Base-by-base conservation (phyloP, 2,797 vertebrate genomes). In the Lycodopsis pacificus region DNA sequence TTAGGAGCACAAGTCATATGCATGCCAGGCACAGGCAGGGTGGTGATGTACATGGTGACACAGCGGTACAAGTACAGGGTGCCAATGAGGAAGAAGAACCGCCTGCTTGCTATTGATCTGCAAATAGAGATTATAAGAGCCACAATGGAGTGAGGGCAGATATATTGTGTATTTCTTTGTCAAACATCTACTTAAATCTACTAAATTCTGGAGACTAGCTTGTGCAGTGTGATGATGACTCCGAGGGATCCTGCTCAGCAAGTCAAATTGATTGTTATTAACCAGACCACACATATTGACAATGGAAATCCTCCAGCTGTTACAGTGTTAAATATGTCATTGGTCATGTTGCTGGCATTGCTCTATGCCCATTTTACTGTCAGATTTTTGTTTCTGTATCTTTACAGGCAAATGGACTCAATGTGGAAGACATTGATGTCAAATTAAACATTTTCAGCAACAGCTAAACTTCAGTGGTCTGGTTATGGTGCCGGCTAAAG, bases 1-100 rank as follows among this genome's bases (percentile, higher is more conserved):
- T 99, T 99, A 0, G 98, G 98, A 0, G 98, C 98, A 85, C 98
- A 99, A 73, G 96, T 96, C 94, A 99, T 97, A 86, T 99, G 98
- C 94, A 98, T 95, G 79, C 97, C 97, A 32, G 98, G 98, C 81
- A 99, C 98, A 65, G 98, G 98, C 66, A 99, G 92, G 11, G 98
- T 99, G 69, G 98, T 99, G 85, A 99, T 96, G 0, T 99, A 99
- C 97, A 99, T 99, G 20, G 98, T 99, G 76, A 99, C 93, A 76
- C 98, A 99, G 84, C 98, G 96, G 83, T 99, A 99, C 80, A 99
- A 92, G 89, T 99, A 99, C 86, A 99, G 88, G 54, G 98, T 99
- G 79, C 98, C 98, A 40, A 99, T 93, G 83, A 99, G 95, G 91
- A 99, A 99, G 93, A 99, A 98, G 95, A 96, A 99, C 81, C 98